A percentile compares a stretch with the other conserved stretches of the same genome.
Evolutionary conservation across 2,113 vertebrate genomes (phyloP).

Genomic region (Campylomormyrus numenius): DNA sequence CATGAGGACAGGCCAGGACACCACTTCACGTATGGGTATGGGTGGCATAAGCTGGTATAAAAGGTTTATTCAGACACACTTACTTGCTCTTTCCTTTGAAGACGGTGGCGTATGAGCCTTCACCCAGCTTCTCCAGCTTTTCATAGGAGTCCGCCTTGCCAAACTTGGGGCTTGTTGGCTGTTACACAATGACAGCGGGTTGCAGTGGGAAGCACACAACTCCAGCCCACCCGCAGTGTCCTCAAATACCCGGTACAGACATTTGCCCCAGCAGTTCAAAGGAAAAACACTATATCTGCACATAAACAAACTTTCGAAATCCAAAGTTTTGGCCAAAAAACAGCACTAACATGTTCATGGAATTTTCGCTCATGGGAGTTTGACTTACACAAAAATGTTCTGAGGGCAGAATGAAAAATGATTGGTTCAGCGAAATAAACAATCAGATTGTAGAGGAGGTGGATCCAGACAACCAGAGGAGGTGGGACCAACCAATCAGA

Average conservation of each 20-base stretch:
- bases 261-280: not conserved
- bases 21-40: not conserved
- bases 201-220: not conserved
- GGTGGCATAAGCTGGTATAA: not conserved
- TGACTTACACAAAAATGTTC: not conserved
- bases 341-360: not conserved
- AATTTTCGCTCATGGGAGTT: not conserved
- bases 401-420: not conserved
- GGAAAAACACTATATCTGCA: not conserved
- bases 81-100: constrained; percentile 99
- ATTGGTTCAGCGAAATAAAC: not conserved
- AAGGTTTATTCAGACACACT: constrained; percentile 45
- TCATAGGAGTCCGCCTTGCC: constrained; percentile 97
- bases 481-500: not conserved
- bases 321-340: not conserved
- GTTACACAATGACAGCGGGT: constrained; percentile 31
- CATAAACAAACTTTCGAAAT: not conserved
- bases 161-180: constrained; percentile 97
- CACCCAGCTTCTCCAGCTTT: constrained; percentile 94
- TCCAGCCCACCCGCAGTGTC: not conserved
- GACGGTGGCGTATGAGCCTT: constrained; percentile 94
- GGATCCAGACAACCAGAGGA: too few relatives aligned
- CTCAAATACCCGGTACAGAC: not conserved
- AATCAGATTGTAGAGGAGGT: not conserved
- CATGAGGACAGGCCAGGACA: not conserved